Evolutionary conservation across 2,797 vertebrate genomes (phyloP), one percentile per base, ranked within the genome.

Genomic region (Anguilla pacifica): DNA sequence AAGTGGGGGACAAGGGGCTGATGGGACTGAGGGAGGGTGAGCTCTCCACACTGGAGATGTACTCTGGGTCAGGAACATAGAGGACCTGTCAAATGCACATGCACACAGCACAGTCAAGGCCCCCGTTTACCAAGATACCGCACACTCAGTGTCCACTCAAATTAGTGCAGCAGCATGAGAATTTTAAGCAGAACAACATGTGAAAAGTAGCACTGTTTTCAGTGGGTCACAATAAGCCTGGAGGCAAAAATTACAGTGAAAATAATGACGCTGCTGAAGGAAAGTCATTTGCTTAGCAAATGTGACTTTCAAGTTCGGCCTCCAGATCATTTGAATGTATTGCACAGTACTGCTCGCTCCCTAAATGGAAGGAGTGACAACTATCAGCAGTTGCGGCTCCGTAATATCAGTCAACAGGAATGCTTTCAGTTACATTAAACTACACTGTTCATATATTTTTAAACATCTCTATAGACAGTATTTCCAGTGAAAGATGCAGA

Each of bases 31-130:
- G 90, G 70, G 97, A 96, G 67, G 97, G 97, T 74, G 96, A 97
- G 89, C 96, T 97, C 91, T 97, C 97, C 89, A 95, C 96, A 94
- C 97, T 97, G 93, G 97, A 97, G 89, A 97, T 93, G 92, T 96
- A 97, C 57, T 97, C 96, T 89, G 96, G 96, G 91, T 97, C 97
- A 92, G 97, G 97, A 93, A 97, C 97, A 90, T 97, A 97, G 85
- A 97, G 95, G 93, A 96, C 95, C 97, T 97, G 86, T 79, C 28
- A 49, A 43, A 59, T 22, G 43, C 55, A 43, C 55, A 55, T 4
- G 6, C 31, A 43, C 51, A 86, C 51, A 74, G 39, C 57, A 85
- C 11, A 85, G 15, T 3, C 15, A 77, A 39, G 0, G 35, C 15
- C 72, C 72, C 39, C 11, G 4, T 39, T 77, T 17, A 39, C 19